phyloP scores from a whole-genome alignment of 2,113 vertebrate species.

The Cinclus mexicanus region DNA sequence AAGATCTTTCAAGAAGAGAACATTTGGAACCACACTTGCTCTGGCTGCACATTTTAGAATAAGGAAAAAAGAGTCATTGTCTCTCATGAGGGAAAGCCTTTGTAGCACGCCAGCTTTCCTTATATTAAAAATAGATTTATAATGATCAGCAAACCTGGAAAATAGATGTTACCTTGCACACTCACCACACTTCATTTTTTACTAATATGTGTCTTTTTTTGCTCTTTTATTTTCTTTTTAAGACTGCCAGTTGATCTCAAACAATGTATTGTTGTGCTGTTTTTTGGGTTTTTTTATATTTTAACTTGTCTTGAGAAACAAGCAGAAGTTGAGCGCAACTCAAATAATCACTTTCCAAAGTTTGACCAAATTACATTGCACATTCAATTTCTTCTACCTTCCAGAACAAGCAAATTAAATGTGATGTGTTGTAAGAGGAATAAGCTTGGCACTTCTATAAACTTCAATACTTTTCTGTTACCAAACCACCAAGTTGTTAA shows the following conservation, averaged over 20 bases:
- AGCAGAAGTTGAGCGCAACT: neutral
- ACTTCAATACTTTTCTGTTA: conserved; percentile 15
- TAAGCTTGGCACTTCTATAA: neutral
- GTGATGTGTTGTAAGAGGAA: conserved; percentile 6
- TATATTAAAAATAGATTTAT: neutral
- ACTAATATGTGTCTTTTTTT: neutral
- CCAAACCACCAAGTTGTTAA: conserved; percentile 5
- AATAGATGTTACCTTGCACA: neutral
- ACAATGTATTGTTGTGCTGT: neutral
- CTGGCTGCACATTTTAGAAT: neutral
- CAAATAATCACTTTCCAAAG: conserved; percentile 13
- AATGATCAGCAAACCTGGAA: neutral
- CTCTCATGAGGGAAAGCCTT: neutral
- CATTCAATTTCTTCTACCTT: conserved; percentile 39
- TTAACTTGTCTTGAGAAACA: neutral
- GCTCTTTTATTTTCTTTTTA: neutral
- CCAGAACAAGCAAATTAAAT: conserved; percentile 7
- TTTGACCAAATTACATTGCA: conserved; percentile 20
- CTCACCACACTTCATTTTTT: neutral
- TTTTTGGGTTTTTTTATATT: neutral
- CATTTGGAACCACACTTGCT: neutral
- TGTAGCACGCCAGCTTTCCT: neutral
- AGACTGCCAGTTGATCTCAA: neutral
- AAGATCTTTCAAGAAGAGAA: neutral
- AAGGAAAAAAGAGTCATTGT: neutral